Evolutionary conservation across 2,113 vertebrate species (phyloP), one percentile per base, ranked within the genome.

Genomic region (Lepus americanus): DNA sequence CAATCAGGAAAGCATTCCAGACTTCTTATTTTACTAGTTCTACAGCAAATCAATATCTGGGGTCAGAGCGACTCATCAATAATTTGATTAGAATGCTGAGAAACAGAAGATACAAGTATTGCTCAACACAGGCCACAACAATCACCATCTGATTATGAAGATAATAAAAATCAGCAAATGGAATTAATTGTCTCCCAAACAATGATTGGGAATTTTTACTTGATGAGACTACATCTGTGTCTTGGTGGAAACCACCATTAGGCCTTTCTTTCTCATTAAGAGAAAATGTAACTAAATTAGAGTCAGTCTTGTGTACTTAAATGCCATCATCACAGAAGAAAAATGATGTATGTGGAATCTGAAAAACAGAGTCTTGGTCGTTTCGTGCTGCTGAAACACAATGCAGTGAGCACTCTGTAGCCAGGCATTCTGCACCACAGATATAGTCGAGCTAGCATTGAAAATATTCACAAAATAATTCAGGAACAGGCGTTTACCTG

Each of bases 231-330:
- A 87, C 22, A 16, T 74, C 17, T 79, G 80, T 55, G 23, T 81
- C 67, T 91, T 95, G 29, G 80, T 25, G 44, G 33, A 94, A 90
- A 51, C 59, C 49, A 29, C 44, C 74, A 84, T 49, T 61, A 94
- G 59, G 5, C 10, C 49, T 59, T 89, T 29, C 7, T 73, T n/a
- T 73, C 29, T 66, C 22, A 73, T 72, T 74, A 74, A 72, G 64
- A 80, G 85, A 84, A 90, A 90, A 22, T 22, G 22, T 70, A 81
- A 73, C 66, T 72, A 73, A 90, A 69, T 29, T 64, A 44, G 77
- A 92, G 49, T 83, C 16, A 36, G 9, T 66, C 9, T 73, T 3
- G 29, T 63, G 14, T 4, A 78, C 83, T 88, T 89, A 79, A 95
- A 59, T 73, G 11, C 33, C 70, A 84, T 55, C 70, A 49, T 64